phyloP scores from a whole-genome alignment of 2,113 vertebrate genomes.

The Nothocercus nigrocapillus region DNA sequence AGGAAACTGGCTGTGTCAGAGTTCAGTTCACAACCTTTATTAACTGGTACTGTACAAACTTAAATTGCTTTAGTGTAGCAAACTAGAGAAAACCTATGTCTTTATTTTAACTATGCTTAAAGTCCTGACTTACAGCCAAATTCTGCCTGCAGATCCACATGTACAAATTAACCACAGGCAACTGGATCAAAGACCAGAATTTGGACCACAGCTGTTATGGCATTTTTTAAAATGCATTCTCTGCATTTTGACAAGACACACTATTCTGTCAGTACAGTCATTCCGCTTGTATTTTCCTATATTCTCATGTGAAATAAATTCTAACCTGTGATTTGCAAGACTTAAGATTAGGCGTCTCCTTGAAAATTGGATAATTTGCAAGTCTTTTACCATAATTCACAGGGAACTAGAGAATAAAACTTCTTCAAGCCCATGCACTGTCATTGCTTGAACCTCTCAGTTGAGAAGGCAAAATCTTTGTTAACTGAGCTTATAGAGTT shows the following conservation, averaged over 20 bases:
- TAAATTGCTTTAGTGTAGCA: not conserved
- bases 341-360: accelerated
- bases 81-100: not conserved
- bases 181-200: not conserved
- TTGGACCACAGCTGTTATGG: not conserved
- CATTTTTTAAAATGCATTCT: not conserved
- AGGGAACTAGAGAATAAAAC: not conserved
- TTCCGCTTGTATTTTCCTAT: not conserved
- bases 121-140: not conserved
- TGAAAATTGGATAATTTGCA: not conserved
- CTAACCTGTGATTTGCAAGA: not conserved
- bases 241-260: not conserved
- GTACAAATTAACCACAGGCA: not conserved
- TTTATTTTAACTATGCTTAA: conserved; percentile 9
- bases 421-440: not conserved
- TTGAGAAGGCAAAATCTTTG: not conserved
- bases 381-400: not conserved
- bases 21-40: not conserved
- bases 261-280: not conserved
- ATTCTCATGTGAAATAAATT: not conserved
- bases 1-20: not conserved
- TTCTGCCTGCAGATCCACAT: not conserved
- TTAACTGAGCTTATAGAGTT: not conserved
- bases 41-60: not conserved
- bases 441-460: not conserved